Percentiles rank a stretch among this genome's conserved stretches.
phyloP scores from a whole-genome alignment of 2,888 invertebrate species.

The Chironomus tentans region DNA sequence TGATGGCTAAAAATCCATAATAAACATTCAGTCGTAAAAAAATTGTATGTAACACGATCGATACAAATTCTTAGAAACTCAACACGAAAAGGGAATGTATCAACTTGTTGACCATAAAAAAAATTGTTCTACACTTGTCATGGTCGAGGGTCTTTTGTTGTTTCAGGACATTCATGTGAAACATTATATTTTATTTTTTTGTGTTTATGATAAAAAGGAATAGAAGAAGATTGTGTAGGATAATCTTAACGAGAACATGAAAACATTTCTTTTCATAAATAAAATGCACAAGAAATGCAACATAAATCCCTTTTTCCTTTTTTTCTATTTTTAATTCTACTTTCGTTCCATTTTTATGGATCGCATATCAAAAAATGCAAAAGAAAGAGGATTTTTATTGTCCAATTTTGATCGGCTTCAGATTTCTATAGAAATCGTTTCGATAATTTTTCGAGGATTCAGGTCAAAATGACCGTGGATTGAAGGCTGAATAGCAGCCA shows the following conservation, averaged over 20 bases:
- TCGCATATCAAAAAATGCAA: conserved; percentile 1
- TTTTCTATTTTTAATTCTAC: neutral
- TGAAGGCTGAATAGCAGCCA: neutral
- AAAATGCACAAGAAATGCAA: neutral
- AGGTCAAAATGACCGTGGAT: conserved; percentile 4
- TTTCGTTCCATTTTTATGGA: neutral
- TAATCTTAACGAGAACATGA: neutral
- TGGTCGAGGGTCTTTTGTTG: neutral
- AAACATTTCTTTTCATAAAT: neutral
- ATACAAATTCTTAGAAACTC: neutral
- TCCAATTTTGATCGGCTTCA: conserved; percentile 22
- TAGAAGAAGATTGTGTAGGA: neutral
- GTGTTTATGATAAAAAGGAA: too few species aligned
- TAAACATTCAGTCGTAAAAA: too few species aligned
- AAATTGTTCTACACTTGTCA: neutral
- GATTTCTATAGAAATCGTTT: neutral
- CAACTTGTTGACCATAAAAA: neutral
- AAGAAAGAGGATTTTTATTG: conserved; percentile 11
- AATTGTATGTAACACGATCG: neutral
- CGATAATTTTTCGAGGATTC: neutral
- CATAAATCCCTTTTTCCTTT: neutral
- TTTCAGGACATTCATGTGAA: conserved; percentile 1
- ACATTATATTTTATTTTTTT: conserved; percentile 1
- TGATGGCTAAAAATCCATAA: too few species aligned
- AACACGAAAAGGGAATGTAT: neutral